Base-by-base conservation (phyloP, 1,140 invertebrate species). In the Drosophila bipectinata region DNA sequence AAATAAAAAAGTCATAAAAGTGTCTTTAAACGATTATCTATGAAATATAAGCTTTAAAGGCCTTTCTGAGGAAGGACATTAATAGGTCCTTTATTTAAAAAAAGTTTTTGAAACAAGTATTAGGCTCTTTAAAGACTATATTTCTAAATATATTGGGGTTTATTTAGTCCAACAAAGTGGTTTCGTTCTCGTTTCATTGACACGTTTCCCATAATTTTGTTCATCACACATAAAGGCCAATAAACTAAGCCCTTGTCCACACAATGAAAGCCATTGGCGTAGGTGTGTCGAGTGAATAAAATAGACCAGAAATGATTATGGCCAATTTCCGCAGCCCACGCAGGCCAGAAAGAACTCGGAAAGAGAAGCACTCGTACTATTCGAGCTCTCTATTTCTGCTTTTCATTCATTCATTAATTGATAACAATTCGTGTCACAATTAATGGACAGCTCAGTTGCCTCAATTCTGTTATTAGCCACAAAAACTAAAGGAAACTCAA, bases 361-460 rank as follows among this genome's bases (percentile, higher is more conserved):
- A 51, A 56, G 5, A 14, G n/a, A 72, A 28, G 26, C 26, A 28
- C 26, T 28, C 26, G 26, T 7, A 6, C 26, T 28, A 7, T 28
- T 28, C 4, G 26, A 53, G 37, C 41, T 44, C 15, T 47, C 44
- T 44, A 1, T 18, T 21, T 21, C 7, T 18, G 44, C 44, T 18
- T 47, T 49, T 47, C 34, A 57, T 53, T 51, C 75, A 78, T 69
- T 51, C 75, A 78, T 69, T 87, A 87, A 87, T 87, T 88, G 82
- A 78, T 76, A 87, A 88, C 75, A 87, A 87, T 87, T 88, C 82
- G 67, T 72, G 80, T 49, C 75, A 79, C 75, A 83, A 84, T 83
- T 83, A 76, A 79, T 79, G 56, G 51, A 56, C 60, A 67, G 56
- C 57, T 73, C 26, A 28, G 26, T 6, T 48, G 67, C 61, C 67